Conservation (phyloP, 2,797 vertebrate species). For the Aeoliscus strigatus region DNA sequence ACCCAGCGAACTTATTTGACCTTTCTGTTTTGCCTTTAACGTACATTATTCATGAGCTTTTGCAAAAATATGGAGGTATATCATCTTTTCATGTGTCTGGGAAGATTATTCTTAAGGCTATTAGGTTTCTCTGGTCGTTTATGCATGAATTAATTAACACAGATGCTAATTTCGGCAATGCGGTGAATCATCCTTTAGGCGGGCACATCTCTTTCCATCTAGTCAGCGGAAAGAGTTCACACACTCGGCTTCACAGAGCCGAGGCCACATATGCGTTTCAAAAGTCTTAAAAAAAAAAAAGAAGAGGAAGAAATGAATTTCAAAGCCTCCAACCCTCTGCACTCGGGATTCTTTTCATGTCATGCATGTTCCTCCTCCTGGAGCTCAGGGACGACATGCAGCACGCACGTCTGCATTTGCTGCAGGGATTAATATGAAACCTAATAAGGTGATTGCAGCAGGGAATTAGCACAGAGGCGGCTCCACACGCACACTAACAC, state of each 20-base stretch:
- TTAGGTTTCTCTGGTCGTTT: conserved; percentile 42
- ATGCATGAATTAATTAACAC: conserved; percentile 60
- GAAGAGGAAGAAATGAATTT: too few species aligned
- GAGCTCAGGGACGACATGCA: conserved; percentile 12
- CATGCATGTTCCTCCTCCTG: conserved; percentile 7
- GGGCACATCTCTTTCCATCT: conserved; percentile 50
- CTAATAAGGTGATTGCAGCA: conserved; percentile 42
- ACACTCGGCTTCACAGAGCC: conserved; percentile 32
- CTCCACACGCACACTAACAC: conserved; percentile 37
- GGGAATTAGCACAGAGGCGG: conserved; percentile 47
- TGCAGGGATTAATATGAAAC: conserved; percentile 47
- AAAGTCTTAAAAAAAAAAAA: conserved; percentile 36
- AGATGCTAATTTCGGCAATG: conserved; percentile 55
- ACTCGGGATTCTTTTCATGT: conserved; percentile 14
- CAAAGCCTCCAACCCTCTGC: conserved; percentile 20
- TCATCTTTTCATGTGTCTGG: conserved; percentile 19
- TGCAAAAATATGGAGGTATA: conserved; percentile 20
- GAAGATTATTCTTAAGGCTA: conserved; percentile 34
- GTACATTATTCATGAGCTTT: conserved; percentile 29
- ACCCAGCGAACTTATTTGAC: conserved; percentile 23
- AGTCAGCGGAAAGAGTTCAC: conserved; percentile 61
- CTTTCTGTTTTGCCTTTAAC: conserved; percentile 3
- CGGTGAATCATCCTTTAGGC: conserved; percentile 54
- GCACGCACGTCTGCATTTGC: conserved; percentile 23
- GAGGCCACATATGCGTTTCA: conserved; percentile 10